These are phyloP conservation scores for Corythornis vintsioides DNA, from an alignment of 2,113 vertebrate species.

Conservation along the genomic window DNA sequence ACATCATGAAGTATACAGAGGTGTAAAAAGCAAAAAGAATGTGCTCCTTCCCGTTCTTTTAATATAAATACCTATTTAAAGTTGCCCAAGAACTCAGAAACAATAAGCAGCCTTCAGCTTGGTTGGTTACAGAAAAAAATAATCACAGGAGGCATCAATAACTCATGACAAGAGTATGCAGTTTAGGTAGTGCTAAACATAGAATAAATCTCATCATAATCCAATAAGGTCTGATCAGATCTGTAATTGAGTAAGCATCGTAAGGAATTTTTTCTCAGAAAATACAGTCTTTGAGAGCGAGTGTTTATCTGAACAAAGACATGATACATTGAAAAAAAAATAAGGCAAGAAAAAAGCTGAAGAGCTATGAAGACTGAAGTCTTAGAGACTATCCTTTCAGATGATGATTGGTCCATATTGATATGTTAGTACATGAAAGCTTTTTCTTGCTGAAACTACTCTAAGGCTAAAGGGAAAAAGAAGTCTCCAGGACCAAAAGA, in stretches of 20 bases:
- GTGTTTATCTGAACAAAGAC: background rate
- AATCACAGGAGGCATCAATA: background rate
- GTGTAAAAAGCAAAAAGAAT: background rate
- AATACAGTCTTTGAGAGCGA: background rate
- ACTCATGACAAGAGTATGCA: background rate
- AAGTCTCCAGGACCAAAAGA: background rate
- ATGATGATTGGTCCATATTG: background rate
- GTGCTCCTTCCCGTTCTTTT: background rate
- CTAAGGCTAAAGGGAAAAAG: background rate
- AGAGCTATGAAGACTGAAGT: background rate
- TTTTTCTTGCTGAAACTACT: background rate
- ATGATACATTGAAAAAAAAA: accelerated
- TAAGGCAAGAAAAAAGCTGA: background rate
- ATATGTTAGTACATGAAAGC: background rate
- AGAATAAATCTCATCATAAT: background rate
- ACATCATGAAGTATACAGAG: background rate
- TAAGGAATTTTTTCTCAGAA: background rate
- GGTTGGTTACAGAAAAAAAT: background rate
- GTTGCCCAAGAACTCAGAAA: background rate
- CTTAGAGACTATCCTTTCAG: background rate
- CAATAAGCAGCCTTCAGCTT: background rate
- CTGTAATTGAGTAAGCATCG: background rate
- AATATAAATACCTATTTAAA: background rate
- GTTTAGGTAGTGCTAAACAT: background rate
- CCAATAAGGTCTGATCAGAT: background rate